Conservation (phyloP, 1,140 invertebrate genomes). For the Papilio polyxenes region DNA sequence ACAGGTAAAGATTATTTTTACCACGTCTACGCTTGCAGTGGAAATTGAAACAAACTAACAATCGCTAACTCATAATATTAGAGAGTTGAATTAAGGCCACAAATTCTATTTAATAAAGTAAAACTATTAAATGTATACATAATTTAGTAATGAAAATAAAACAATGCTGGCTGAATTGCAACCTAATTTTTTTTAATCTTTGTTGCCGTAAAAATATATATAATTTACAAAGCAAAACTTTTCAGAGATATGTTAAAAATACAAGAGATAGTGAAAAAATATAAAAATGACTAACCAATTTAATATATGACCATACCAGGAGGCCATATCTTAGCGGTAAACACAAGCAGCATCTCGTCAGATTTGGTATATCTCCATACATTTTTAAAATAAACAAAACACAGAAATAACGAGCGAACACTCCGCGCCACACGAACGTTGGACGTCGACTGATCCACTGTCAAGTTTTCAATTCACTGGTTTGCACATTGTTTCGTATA, state of each 20-base stretch:
- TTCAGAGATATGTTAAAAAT: not conserved
- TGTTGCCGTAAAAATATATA: not conserved
- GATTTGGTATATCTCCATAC: not conserved
- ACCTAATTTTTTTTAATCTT: not conserved
- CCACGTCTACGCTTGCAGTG: too few relatives aligned
- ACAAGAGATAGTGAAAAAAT: not conserved
- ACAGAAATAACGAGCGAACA: not conserved
- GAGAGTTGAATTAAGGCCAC: too few relatives aligned
- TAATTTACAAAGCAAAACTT: not conserved
- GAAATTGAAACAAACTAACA: too few relatives aligned
- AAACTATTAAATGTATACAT: too few relatives aligned
- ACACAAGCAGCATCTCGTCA: slow-evolving; percentile 30
- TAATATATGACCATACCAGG: slow-evolving; percentile 22
- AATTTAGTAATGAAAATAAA: too few relatives aligned
- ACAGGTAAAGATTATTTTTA: too few relatives aligned
- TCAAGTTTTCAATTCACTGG: too few relatives aligned
- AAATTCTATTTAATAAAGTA: too few relatives aligned
- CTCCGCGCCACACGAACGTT: not conserved
- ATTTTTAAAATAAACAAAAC: slow-evolving; percentile 5
- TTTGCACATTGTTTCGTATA: too few relatives aligned
- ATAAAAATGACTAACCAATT: not conserved
- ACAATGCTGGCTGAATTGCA: too few relatives aligned
- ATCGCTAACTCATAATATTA: too few relatives aligned
- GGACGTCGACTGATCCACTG: not conserved
- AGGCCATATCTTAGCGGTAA: slow-evolving; percentile 14